phyloP scores from a whole-genome alignment of 2,113 vertebrate species.

The Thunnus thynnus region DNA sequence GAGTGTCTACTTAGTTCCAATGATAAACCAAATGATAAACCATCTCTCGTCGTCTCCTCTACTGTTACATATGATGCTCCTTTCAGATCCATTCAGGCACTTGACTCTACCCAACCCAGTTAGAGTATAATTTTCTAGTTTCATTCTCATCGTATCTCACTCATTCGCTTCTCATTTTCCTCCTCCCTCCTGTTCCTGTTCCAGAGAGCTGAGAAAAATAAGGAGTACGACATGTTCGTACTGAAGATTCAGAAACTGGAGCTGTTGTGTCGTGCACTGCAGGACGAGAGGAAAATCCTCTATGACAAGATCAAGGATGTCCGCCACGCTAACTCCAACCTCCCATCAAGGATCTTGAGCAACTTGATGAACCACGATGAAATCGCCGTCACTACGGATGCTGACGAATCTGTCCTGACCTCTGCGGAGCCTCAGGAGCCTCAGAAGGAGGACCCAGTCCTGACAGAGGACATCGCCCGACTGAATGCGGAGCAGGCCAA shows the following conservation, averaged over 20 bases:
- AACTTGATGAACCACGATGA: neutral
- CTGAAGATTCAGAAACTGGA: constrained; percentile 95
- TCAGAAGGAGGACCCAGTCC: constrained; percentile 51
- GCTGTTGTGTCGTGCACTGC: constrained; percentile 92
- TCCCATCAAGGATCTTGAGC: neutral
- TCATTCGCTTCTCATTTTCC: neutral
- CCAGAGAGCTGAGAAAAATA: constrained; percentile 82
- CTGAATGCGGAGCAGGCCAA: constrained; percentile 78
- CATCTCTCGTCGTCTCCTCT: too few relatives aligned
- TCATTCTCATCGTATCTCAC: neutral
- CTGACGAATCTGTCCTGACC: constrained; percentile 49
- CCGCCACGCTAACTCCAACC: constrained; percentile 59
- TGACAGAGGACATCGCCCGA: constrained; percentile 77
- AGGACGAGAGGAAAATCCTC: constrained; percentile 92
- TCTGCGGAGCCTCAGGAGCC: constrained; percentile 57
- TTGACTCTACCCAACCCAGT: too few relatives aligned
- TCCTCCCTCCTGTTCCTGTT: neutral
- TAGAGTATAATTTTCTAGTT: neutral
- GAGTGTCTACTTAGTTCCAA: too few relatives aligned
- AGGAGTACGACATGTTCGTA: constrained; percentile 93
- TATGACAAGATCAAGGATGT: constrained; percentile 94
- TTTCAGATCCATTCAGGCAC: too few relatives aligned
- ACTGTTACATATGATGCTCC: too few relatives aligned
- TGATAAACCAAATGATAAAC: too few relatives aligned
- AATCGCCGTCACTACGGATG: constrained; percentile 13